phyloP scores from a whole-genome alignment of 2,797 vertebrate species.

The Spinibarbus caldwelli region DNA sequence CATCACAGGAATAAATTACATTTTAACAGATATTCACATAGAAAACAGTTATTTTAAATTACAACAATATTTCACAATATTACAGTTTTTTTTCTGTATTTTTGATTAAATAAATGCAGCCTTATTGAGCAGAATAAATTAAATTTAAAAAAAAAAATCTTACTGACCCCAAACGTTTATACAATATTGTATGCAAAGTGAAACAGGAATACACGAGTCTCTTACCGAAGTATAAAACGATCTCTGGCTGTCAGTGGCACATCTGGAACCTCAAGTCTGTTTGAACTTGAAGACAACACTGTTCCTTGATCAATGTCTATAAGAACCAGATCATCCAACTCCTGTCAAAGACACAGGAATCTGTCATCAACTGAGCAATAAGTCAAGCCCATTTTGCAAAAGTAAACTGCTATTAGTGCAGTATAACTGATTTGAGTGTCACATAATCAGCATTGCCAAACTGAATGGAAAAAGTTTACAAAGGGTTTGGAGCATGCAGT shows the following conservation, averaged over 20 bases:
- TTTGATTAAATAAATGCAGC: not conserved
- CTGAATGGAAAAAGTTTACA: not conserved
- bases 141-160: no score
- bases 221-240: slow-evolving; percentile 86
- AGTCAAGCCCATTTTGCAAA: not conserved
- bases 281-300: slow-evolving; percentile 76
- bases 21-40: not conserved
- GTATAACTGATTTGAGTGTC: not conserved
- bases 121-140: not conserved
- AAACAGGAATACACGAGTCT: not conserved
- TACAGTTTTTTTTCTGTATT: not conserved
- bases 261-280: slow-evolving; percentile 74
- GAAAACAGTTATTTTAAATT: not conserved
- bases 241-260: slow-evolving; percentile 84
- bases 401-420: not conserved
- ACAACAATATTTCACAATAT: not conserved
- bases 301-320: slow-evolving; percentile 89
- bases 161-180: not conserved
- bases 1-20: not conserved
- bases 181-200: not conserved
- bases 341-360: slow-evolving; percentile 76
- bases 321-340: slow-evolving; percentile 91
- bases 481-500: not conserved
- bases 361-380: not conserved
- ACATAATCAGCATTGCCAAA: not conserved